A percentile compares a stretch with the other conserved stretches of the same genome.
phyloP scores from a whole-genome alignment of 2,888 invertebrate genomes.

The Leucophenga montana region DNA sequence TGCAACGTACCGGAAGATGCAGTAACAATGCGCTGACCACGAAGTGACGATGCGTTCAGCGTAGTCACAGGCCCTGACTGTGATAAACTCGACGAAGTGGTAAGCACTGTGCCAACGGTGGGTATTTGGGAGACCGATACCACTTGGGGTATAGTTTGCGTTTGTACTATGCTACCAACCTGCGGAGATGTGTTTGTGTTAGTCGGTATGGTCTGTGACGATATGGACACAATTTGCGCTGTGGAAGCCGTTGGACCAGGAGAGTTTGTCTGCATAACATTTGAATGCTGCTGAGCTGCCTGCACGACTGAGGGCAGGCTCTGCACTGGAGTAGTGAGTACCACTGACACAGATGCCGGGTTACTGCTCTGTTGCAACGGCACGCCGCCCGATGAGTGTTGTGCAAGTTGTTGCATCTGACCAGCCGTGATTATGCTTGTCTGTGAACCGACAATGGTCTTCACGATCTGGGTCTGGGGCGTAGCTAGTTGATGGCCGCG shows the following conservation, averaged over 20 bases:
- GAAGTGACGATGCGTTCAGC: conserved; percentile 67
- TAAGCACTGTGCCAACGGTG: conserved; percentile 70
- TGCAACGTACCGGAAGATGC: conserved; percentile 65
- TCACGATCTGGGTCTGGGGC: conserved; percentile 67
- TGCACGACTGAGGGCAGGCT: conserved; percentile 64
- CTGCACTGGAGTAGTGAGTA: conserved; percentile 71
- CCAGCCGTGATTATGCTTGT: conserved; percentile 70
- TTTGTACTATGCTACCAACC: conserved; percentile 70
- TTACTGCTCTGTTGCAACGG: conserved; percentile 62
- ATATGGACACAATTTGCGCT: conserved; percentile 71
- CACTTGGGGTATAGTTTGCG: conserved; percentile 71
- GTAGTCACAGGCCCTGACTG: conserved; percentile 70
- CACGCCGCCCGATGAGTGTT: conserved; percentile 55
- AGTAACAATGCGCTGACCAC: conserved; percentile 71
- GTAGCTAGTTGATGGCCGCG: conserved; percentile 39
- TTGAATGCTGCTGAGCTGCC: conserved; percentile 47
- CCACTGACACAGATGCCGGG: conserved; percentile 71
- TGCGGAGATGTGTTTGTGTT: conserved; percentile 63
- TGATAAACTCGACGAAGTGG: conserved; percentile 69
- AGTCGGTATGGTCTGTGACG: conserved; percentile 66
- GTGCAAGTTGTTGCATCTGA: conserved; percentile 74
- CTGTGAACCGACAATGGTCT: conserved; percentile 70
- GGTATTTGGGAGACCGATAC: conserved; percentile 73
- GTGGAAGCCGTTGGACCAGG: conserved; percentile 42
- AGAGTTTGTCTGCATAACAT: conserved; percentile 17